These are phyloP conservation scores for Dyspetes luteomarginatus DNA, from an alignment of 2,888 invertebrate species.

Conservation along the genomic window DNA sequence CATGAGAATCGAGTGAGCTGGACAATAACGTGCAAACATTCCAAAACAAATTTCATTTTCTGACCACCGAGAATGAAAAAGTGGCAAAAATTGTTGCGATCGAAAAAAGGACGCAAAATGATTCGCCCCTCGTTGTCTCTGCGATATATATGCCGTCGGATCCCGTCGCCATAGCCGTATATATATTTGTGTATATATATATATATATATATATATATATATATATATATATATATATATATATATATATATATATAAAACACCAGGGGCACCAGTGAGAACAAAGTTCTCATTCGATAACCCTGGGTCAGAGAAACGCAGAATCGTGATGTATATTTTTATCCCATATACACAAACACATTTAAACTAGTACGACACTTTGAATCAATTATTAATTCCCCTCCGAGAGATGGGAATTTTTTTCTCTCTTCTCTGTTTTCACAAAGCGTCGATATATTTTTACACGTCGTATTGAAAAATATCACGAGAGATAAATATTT, in stretches of 20 bases:
- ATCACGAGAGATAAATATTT: background rate
- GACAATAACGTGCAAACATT: conserved; percentile 37
- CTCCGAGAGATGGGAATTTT: conserved; percentile 1
- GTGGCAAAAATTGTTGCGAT: conserved; percentile 29
- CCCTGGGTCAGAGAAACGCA: conserved; percentile 41
- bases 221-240: background rate
- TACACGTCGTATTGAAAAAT: background rate
- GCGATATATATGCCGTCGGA: conserved; percentile 65
- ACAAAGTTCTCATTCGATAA: conserved; percentile 63
- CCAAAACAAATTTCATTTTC: conserved; percentile 4
- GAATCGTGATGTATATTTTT: conserved; percentile 33
- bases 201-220: background rate
- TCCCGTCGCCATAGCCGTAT: conserved; percentile 9
- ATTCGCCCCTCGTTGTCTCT: conserved; percentile 13
- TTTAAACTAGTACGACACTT: conserved; percentile 23
- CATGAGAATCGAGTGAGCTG: conserved; percentile 19
- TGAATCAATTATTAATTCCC: conserved; percentile 38
- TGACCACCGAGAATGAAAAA: background rate
- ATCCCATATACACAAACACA: conserved; percentile 18
- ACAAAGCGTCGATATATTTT: conserved; percentile 8
- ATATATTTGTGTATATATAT: background rate
- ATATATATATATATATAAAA: background rate
- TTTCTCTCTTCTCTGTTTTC: background rate
- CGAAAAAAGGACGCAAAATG: conserved; percentile 41
- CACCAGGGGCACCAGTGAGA: background rate